Conservation (phyloP, 2,113 vertebrate genomes). For the Cisticola juncidis region DNA sequence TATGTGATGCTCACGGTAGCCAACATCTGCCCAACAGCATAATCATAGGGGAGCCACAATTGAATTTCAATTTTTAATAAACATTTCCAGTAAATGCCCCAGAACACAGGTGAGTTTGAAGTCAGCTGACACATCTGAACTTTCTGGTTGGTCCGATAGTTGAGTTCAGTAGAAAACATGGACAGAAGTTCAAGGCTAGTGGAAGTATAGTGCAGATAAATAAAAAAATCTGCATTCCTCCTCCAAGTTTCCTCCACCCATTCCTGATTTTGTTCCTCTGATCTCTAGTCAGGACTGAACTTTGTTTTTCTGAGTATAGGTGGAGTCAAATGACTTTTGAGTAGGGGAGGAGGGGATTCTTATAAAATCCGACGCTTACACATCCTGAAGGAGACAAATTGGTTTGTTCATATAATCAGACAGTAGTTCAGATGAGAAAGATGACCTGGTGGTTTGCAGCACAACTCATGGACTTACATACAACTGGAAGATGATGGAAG, state of each 20-base stretch:
- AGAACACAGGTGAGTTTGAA: neutral
- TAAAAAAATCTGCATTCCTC: neutral
- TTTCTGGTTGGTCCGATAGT: neutral
- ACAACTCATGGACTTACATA: neutral
- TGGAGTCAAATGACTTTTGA: slow-evolving; percentile 22
- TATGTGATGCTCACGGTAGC: neutral
- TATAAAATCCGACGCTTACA: neutral
- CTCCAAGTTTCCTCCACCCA: neutral
- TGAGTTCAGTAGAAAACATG: neutral
- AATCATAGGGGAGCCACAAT: neutral
- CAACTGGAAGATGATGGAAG: neutral
- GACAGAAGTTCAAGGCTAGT: neutral
- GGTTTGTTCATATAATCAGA: neutral
- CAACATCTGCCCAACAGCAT: neutral
- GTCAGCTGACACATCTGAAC: neutral
- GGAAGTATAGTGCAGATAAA: neutral
- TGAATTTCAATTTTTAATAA: neutral
- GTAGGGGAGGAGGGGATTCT: neutral
- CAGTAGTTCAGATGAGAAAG: neutral
- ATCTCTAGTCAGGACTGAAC: neutral
- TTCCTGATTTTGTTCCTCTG: neutral
- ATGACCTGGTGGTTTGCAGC: neutral
- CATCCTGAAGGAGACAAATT: neutral
- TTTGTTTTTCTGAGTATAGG: slow-evolving; percentile 10
- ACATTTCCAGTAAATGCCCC: neutral